Base-by-base conservation (phyloP, 2,797 vertebrate genomes). In the Crax fasciolata region DNA sequence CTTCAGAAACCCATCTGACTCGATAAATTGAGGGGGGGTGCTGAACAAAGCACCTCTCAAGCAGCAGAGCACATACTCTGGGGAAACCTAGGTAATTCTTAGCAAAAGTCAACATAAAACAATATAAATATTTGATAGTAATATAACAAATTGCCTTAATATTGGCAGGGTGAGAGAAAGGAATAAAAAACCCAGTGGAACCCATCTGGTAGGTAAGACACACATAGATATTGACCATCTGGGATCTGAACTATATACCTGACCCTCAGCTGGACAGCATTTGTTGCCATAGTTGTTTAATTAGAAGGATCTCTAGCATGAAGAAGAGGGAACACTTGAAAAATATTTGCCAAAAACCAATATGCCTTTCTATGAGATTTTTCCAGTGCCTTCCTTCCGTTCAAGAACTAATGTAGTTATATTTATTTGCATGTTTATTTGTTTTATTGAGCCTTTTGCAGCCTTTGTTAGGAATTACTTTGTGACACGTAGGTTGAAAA, bases 111-210 rank as follows among this genome's bases (percentile, higher is more conserved):
- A 44, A 48, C 18, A 94, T 39, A 58, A 80, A 68, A 25, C 23
- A 71, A 79, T 92, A 98, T 98, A 95, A 98, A 98, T 98, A 97
- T 98, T 98, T 96, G 93, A 98, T 98, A 96, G 92, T 67, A 90
- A 62, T 49, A 71, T 73, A 95, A 97, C 68, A 96, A 96, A 97
- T 70, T 94, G 93, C 95, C 84, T 90, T 73, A 93, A 84, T 92
- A 96, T 83, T 86, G 21, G 16, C 51, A 86, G 74, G 35, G 49
- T 2, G 13, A 84, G 62, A 71, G 82, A n/a, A 77, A 92, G 54
- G 70, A 68, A 55, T 17, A 35, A 81, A 96, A 89, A 89, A 72
- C 94, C 92, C 91, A 92, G 96, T 93, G 88, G 97, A 95, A 87
- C 91, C 94, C 97, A 97, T 97, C 96, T 98, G 97, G 94, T 35